Evolutionary conservation across 1,140 invertebrate genomes (phyloP).

Genomic region (Heterodera carotae): DNA sequence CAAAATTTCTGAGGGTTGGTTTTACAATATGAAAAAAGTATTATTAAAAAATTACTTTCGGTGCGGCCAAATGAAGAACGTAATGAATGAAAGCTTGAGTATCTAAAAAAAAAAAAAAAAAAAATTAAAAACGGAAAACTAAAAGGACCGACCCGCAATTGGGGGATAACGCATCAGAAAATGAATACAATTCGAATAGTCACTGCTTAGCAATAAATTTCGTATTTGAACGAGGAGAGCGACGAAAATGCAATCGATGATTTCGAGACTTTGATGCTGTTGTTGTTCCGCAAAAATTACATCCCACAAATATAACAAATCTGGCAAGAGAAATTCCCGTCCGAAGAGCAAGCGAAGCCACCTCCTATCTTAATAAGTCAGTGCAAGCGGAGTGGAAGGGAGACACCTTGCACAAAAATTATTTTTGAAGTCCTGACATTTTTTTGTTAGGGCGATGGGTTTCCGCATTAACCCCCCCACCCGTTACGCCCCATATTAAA

Average conservation of each 20-base stretch:
- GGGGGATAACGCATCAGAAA: slow-evolving; percentile 74
- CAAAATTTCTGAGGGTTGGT: neutral
- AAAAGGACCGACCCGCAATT: slow-evolving; percentile 68
- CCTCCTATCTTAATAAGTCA: slow-evolving; percentile 69
- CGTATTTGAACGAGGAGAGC: slow-evolving; percentile 77
- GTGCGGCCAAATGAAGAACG: slow-evolving; percentile 72
- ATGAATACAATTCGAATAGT: slow-evolving; percentile 73
- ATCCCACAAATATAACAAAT: slow-evolving; percentile 78
- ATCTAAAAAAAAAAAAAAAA: neutral
- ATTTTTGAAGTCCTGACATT: too few relatives aligned
- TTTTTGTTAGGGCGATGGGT: too few relatives aligned
- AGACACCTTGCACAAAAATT: neutral
- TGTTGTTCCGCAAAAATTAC: slow-evolving; percentile 78
- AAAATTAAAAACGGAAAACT: neutral
- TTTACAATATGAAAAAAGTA: slow-evolving; percentile 5
- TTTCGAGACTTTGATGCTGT: slow-evolving; percentile 68
- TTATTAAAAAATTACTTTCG: slow-evolving; percentile 60
- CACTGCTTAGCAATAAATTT: slow-evolving; percentile 71
- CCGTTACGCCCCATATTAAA: too few relatives aligned
- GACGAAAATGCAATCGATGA: slow-evolving; percentile 77
- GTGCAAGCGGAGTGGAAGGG: slow-evolving; percentile 18
- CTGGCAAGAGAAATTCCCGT: slow-evolving; percentile 76
- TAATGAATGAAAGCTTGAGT: slow-evolving; percentile 72
- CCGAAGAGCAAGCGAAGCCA: slow-evolving; percentile 80
- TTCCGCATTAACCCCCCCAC: too few relatives aligned